phyloP scores from a whole-genome alignment of 2,888 invertebrate species.

The Eulithis prunata region DNA sequence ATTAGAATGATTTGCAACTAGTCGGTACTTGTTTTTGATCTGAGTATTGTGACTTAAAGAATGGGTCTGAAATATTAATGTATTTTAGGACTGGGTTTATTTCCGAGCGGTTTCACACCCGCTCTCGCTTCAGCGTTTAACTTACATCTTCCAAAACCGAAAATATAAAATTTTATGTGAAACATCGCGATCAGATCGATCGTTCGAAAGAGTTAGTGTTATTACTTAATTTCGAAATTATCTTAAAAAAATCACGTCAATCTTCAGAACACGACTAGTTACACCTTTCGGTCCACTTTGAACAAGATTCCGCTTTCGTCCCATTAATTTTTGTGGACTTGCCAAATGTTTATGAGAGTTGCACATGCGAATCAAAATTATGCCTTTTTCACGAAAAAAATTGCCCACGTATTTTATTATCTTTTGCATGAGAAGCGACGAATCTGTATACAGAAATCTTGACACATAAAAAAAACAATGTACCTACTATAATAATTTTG shows the following conservation, averaged over 20 bases:
- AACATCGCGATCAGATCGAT: constrained; percentile 64
- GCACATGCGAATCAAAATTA: constrained; percentile 20
- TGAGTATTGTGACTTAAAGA: no score
- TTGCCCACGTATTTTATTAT: neutral
- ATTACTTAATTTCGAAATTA: constrained; percentile 80
- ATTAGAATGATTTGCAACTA: no score
- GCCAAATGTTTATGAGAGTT: constrained; percentile 11
- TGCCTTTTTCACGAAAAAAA: neutral
- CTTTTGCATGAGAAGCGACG: no score
- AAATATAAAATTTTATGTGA: constrained; percentile 82
- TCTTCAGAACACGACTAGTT: constrained; percentile 34
- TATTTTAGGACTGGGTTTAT: no score
- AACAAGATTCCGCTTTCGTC: no score
- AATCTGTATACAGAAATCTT: no score
- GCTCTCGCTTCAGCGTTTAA: constrained; percentile 42
- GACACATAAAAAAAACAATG: no score
- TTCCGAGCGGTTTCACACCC: neutral
- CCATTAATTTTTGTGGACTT: constrained; percentile 1
- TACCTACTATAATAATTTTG: no score
- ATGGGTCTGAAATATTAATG: no score
- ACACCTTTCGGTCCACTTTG: constrained; percentile 4
- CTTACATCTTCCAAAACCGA: constrained; percentile 47
- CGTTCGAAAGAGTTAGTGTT: constrained; percentile 75
- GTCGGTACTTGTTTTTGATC: no score
- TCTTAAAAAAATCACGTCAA: constrained; percentile 54